These are phyloP conservation scores for crab-eating macaque (Macaca fascicularis) DNA, from an alignment of 2,113 vertebrate species.

Conservation along the genomic window T2T-MFA8v1.1 NC_088375.1:128409501-128410000, in stretches of 20 bases:
- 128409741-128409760: background rate
- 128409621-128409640: background rate
- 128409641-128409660: background rate
- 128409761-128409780: background rate
- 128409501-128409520: constrained; percentile 22
- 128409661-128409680: background rate
- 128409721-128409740: background rate
- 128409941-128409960: background rate
- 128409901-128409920: background rate
- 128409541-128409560: constrained; percentile 21
- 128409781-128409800: background rate
- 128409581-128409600: constrained; percentile 24
- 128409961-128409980: background rate
- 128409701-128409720: background rate
- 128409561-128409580: background rate
- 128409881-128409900: background rate
- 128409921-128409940: background rate
- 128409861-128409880: background rate
- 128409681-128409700: background rate
- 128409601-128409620: background rate
- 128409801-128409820: background rate
- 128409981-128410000: no score
- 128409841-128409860: background rate
- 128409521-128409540: constrained; percentile 44
- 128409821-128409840: background rate